A percentile compares a stretch with the other conserved stretches of the same genome.
These are phyloP conservation scores for Diloba caeruleocephala DNA, from an alignment of 2,888 invertebrate genomes.

Conservation along the genomic window DNA sequence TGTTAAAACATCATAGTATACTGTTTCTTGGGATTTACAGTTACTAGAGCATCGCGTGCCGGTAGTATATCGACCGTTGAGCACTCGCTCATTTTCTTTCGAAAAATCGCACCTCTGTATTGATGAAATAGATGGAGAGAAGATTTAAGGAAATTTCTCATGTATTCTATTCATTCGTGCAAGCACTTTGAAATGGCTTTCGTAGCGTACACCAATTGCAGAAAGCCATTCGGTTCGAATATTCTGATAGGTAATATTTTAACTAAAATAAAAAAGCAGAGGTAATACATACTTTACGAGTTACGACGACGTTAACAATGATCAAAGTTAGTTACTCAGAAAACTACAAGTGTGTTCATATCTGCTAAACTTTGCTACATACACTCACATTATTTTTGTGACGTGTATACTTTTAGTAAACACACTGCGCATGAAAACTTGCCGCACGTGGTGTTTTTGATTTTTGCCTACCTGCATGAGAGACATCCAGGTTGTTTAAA, in stretches of 20 bases:
- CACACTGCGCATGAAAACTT: no score
- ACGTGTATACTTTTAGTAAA: no score
- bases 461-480: no score
- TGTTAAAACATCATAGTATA: slow-evolving; percentile 56
- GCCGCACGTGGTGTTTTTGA: no score
- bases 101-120: slow-evolving; percentile 51
- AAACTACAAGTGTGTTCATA: no score
- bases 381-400: no score
- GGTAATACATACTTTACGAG: no score
- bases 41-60: slow-evolving; percentile 63
- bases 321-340: no score
- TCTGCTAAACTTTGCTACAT: no score
- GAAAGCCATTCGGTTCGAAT: slow-evolving; percentile 3
- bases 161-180: slow-evolving; percentile 29
- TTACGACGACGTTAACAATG: no score
- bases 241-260: neutral
- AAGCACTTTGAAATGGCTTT: slow-evolving; percentile 13
- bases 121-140: slow-evolving; percentile 22
- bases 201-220: slow-evolving; percentile 13
- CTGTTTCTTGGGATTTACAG: slow-evolving; percentile 67
- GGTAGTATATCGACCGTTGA: slow-evolving; percentile 56
- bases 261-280: no score
- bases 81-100: slow-evolving; percentile 53
- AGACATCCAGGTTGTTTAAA: no score
- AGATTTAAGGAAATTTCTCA: slow-evolving; percentile 44